Conservation (phyloP, 2,888 invertebrate genomes). For the Frankliniella fusca region DNA sequence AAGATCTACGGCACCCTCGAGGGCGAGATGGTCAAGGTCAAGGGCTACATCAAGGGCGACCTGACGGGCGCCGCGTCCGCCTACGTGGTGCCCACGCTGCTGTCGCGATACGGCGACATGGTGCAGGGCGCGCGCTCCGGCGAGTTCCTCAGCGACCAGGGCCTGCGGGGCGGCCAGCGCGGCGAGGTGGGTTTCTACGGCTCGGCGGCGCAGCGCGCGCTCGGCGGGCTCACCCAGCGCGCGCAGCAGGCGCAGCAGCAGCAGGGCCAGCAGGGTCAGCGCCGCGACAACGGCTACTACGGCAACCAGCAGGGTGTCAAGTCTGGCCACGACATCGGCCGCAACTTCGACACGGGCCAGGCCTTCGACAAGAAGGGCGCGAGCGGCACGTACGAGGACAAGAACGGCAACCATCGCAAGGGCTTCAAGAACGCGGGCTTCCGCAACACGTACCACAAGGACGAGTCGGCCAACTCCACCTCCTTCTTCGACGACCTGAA, state of each 20-base stretch:
- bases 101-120: conserved; percentile 6
- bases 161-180: background rate
- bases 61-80: conserved; percentile 14
- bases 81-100: conserved; percentile 9
- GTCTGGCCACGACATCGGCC: conserved; percentile 12
- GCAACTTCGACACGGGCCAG: conserved; percentile 21
- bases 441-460: conserved; percentile 25
- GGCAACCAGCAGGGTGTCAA: conserved; percentile 17
- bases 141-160: background rate
- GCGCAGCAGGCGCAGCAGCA: background rate
- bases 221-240: background rate
- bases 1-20: conserved; percentile 18
- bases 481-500: conserved; percentile 22
- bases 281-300: conserved; percentile 23
- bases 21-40: conserved; percentile 20
- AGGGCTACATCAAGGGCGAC: conserved; percentile 22
- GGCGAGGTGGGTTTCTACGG: conserved; percentile 21
- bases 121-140: conserved; percentile 13
- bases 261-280: background rate
- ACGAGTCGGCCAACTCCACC: conserved; percentile 17
- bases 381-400: conserved; percentile 17
- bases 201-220: background rate
- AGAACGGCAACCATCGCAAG: conserved; percentile 21
- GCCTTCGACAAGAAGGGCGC: conserved; percentile 23
- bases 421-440: conserved; percentile 19